Conservation (phyloP, 2,113 vertebrate genomes). For the Neogale vison region DNA sequence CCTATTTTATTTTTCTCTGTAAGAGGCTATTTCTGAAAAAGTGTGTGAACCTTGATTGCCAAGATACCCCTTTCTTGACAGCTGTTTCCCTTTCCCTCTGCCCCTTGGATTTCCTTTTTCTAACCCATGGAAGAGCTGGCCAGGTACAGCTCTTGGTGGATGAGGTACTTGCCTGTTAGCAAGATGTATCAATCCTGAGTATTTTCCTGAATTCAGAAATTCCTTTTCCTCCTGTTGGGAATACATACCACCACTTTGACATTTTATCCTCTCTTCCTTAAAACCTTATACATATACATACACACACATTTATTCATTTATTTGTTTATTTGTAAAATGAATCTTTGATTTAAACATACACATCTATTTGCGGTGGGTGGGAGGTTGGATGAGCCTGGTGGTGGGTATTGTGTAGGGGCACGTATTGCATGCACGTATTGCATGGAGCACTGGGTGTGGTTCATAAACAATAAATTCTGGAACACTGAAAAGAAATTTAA, state of each 20-base stretch:
- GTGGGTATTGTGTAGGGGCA: too few relatives aligned
- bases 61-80: background rate
- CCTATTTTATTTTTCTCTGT: background rate
- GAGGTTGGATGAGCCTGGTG: too few relatives aligned
- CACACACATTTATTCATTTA: background rate
- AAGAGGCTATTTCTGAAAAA: background rate
- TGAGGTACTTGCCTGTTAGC: background rate
- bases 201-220: conserved; percentile 31
- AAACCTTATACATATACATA: background rate
- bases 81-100: background rate
- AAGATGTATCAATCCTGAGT: background rate
- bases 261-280: conserved; percentile 6
- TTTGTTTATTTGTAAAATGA: background rate
- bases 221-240: background rate
- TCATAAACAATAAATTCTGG: too few relatives aligned
- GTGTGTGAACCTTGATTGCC: background rate
- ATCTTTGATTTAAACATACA: background rate
- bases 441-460: too few relatives aligned
- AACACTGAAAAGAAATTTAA: too few relatives aligned
- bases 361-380: background rate
- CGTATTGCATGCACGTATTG: too few relatives aligned
- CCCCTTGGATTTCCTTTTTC: background rate
- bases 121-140: background rate
- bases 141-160: background rate
- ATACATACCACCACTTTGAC: background rate